phyloP scores from a whole-genome alignment of 2,888 invertebrate species.

The Sarcophaga variegata region DNA sequence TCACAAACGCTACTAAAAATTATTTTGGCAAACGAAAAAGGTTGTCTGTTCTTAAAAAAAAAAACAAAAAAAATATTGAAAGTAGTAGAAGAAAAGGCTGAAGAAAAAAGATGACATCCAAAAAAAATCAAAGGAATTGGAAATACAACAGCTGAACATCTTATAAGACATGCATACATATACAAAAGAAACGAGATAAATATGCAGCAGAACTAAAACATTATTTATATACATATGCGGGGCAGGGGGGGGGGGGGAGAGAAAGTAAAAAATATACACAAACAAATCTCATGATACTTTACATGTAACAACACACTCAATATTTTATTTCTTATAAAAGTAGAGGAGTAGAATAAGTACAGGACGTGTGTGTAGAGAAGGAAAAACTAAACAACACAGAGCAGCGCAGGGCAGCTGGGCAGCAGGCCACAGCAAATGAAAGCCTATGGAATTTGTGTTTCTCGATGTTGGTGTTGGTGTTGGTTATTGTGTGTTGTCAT shows the following conservation, averaged over 20 bases:
- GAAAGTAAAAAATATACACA: no score
- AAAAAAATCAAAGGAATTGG: background rate
- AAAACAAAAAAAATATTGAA: no score
- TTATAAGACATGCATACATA: background rate
- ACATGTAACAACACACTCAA: background rate
- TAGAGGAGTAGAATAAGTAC: background rate
- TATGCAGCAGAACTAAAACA: no score
- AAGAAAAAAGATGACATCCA: background rate
- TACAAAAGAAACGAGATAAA: no score
- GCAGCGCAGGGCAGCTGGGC: no score
- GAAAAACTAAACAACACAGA: no score
- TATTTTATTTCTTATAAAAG: background rate
- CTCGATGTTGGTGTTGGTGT: background rate
- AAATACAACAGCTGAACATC: background rate
- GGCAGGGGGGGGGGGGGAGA: no score
- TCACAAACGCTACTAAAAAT: background rate
- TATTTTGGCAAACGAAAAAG: background rate
- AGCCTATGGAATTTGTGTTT: background rate
- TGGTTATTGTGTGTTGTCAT: background rate
- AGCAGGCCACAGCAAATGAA: background rate
- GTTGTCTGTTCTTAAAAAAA: background rate
- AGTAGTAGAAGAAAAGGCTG: background rate
- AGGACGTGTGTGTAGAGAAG: no score
- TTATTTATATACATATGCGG: no score
- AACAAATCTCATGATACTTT: background rate